A percentile compares a stretch with the other conserved stretches of the same genome.
Evolutionary conservation across 23 tunicate genomes (phyloP).

Genomic region (Halocynthia roretzi): DNA sequence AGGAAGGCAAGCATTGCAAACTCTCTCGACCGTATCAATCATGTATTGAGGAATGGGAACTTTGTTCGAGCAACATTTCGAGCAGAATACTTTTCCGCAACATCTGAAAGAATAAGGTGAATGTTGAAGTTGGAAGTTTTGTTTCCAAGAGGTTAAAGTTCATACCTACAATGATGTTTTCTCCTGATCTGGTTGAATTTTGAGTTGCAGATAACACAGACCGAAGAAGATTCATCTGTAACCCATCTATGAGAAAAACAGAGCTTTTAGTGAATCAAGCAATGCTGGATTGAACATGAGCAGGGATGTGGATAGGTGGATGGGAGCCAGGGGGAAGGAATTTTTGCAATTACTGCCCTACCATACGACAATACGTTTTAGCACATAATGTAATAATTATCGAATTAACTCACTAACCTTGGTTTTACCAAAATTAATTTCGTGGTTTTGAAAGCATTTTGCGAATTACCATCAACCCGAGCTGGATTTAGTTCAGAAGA

Average conservation of each 20-base stretch:
- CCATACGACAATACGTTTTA: too few relatives aligned
- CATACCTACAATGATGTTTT: constrained; percentile 88
- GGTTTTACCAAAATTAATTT: constrained; percentile 38
- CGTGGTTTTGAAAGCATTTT: constrained; percentile 36
- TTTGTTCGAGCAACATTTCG: constrained; percentile 79
- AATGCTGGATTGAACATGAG: too few relatives aligned
- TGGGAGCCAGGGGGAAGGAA: too few relatives aligned
- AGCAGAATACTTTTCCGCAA: constrained; percentile 74
- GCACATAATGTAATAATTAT: too few relatives aligned
- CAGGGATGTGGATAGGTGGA: too few relatives aligned
- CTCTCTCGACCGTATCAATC: constrained; percentile 64
- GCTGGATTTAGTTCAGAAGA: constrained; percentile 40
- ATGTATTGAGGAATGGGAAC: constrained; percentile 86
- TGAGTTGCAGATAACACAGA: constrained; percentile 49
- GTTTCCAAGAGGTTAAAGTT: background rate
- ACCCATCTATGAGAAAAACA: constrained; percentile 42
- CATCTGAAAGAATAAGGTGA: constrained; percentile 22
- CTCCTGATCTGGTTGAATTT: constrained; percentile 66
- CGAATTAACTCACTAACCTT: constrained; percentile 14
- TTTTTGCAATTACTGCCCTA: too few relatives aligned
- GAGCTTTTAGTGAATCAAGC: too few relatives aligned
- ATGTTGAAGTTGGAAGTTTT: background rate
- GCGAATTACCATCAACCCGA: constrained; percentile 28
- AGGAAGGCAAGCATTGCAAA: constrained; percentile 75
- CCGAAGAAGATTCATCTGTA: constrained; percentile 45